Percentiles rank a stretch among this genome's conserved stretches.
phyloP scores from a whole-genome alignment of 2,888 invertebrate species.

The Myopa testacea region DNA sequence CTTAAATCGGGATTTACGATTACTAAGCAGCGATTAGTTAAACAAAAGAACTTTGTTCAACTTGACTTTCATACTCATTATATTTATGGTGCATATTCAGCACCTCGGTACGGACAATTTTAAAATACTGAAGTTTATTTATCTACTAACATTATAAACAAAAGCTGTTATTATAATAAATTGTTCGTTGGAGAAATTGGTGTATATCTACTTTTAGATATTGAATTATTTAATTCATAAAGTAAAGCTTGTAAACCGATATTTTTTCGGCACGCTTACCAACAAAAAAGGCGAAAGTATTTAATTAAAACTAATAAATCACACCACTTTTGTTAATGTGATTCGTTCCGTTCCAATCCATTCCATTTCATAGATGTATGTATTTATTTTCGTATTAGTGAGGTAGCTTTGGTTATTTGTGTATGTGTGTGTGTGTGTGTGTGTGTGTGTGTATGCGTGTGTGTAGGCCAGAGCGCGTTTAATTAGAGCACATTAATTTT shows the following conservation, averaged over 20 bases:
- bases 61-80: too few relatives aligned
- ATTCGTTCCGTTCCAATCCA: not conserved
- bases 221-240: too few relatives aligned
- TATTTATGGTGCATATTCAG: too few relatives aligned
- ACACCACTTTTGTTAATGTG: not conserved
- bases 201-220: too few relatives aligned
- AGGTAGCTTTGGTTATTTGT: too few relatives aligned
- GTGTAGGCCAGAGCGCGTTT: not conserved
- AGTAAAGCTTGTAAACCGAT: too few relatives aligned
- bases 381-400: conserved; percentile 20
- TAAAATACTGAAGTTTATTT: too few relatives aligned
- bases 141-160: too few relatives aligned
- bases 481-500: conserved; percentile 40
- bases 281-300: not conserved
- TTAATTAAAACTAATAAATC: conserved; percentile 34
- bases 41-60: not conserved
- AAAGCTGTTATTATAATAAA: too few relatives aligned
- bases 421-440: not conserved
- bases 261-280: not conserved
- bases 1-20: not conserved
- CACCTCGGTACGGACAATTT: too few relatives aligned
- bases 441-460: not conserved
- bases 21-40: not conserved
- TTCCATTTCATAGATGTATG: not conserved
- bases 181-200: too few relatives aligned